These are phyloP conservation scores for Cercopithecus neglectus DNA, from an alignment of 2,797 vertebrate species.

Conservation along the genomic window DNA sequence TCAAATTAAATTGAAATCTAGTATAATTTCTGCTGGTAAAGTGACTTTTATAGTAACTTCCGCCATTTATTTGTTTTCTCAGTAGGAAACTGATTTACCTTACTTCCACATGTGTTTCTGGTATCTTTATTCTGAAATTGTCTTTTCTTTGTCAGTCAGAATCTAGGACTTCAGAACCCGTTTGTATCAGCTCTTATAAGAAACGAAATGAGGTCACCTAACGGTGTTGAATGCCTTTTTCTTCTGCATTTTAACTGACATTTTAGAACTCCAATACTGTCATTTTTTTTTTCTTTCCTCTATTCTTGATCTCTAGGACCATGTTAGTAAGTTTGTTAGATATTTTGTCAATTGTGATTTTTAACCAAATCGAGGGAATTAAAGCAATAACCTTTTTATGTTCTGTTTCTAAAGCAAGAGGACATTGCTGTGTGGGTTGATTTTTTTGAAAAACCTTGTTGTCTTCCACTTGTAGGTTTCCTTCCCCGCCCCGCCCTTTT, in stretches of 20 bases:
- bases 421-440: conserved; percentile 66
- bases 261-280: conserved; percentile 71
- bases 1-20: conserved; percentile 68
- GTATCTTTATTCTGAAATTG: conserved; percentile 70
- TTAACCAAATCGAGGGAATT: conserved; percentile 70
- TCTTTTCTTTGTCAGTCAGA: conserved; percentile 59
- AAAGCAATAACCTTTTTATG: conserved; percentile 66
- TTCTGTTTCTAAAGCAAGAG: conserved; percentile 71
- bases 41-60: conserved; percentile 62
- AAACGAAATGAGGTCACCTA: conserved; percentile 80
- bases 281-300: conserved; percentile 62
- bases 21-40: conserved; percentile 36
- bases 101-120: conserved; percentile 48
- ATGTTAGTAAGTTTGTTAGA: conserved; percentile 72
- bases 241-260: conserved; percentile 69
- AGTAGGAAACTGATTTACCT: conserved; percentile 70
- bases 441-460: conserved; percentile 41
- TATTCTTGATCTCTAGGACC: conserved; percentile 54
- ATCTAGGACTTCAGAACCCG: conserved; percentile 71
- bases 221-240: conserved; percentile 49
- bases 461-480: conserved; percentile 52
- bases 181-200: conserved; percentile 65
- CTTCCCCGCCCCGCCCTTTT: not conserved
- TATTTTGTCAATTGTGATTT: conserved; percentile 63
- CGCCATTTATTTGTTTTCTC: conserved; percentile 56